Evolutionary conservation across 64 coral and sea anemone genomes (phyloP).

Genomic region (Catalaphyllia jardinei): DNA sequence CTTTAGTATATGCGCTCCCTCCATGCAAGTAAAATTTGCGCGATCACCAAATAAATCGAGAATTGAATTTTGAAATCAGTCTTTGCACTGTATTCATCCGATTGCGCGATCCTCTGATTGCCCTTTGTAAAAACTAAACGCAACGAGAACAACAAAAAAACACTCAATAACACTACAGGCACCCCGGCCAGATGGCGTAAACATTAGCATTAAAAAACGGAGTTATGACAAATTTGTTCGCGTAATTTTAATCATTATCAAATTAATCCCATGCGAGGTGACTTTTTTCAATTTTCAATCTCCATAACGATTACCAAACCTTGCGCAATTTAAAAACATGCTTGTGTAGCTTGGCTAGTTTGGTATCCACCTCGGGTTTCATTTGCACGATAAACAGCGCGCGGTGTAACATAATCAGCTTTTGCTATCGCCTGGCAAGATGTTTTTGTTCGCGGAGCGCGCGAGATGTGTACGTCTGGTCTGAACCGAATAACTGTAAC

Average conservation of each 20-base stretch:
- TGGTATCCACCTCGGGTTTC: slow-evolving; percentile 17
- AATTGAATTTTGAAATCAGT: neutral
- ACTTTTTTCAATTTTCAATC: neutral
- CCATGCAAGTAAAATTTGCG: slow-evolving; percentile 1
- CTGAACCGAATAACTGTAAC: slow-evolving; percentile 27
- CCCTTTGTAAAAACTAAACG: neutral
- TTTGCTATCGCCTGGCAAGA: slow-evolving; percentile 39
- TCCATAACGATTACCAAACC: neutral
- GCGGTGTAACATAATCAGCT: slow-evolving; percentile 43
- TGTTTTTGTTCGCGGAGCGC: slow-evolving; percentile 17
- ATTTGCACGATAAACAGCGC: slow-evolving; percentile 9
- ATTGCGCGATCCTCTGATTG: neutral
- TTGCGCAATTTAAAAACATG: slow-evolving; percentile 12
- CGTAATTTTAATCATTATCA: slow-evolving; percentile 48
- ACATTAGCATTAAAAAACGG: slow-evolving; percentile 51
- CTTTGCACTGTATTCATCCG: neutral
- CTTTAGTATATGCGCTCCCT: slow-evolving; percentile 1
- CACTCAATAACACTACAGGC: neutral
- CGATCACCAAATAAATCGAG: neutral
- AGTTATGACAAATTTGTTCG: slow-evolving; percentile 36
- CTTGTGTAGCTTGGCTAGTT: neutral
- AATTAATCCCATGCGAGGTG: slow-evolving; percentile 38
- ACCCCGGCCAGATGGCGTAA: slow-evolving; percentile 34
- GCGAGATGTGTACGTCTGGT: neutral
- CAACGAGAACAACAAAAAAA: neutral